These are phyloP conservation scores for Hypotaenidia okinawae DNA, from an alignment of 2,797 vertebrate genomes.

Conservation along the genomic window DNA sequence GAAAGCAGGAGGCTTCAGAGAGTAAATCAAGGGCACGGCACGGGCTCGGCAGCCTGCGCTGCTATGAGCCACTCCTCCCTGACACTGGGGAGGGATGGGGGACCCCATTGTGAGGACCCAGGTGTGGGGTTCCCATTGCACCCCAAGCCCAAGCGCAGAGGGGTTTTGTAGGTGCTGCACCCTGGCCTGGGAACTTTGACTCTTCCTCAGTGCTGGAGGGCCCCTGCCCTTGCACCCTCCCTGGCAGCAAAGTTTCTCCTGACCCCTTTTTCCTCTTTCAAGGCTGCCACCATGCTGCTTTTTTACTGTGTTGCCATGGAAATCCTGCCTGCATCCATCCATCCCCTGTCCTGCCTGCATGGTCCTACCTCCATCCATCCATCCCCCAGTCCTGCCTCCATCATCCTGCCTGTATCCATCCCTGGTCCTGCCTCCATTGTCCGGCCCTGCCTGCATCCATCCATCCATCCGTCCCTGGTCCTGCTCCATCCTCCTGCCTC, in stretches of 20 bases:
- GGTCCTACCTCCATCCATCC: background rate
- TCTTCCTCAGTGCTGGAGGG: fast-evolving
- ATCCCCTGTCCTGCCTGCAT: background rate
- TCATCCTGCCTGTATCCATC: background rate
- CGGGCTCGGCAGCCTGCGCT: background rate
- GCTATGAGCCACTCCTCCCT: background rate
- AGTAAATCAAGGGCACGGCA: constrained; percentile 34
- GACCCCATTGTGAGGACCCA: fast-evolving
- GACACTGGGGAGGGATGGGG: fast-evolving
- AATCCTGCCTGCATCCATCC: background rate
- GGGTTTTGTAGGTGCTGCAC: background rate
- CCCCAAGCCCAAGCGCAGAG: fast-evolving
- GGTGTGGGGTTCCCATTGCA: fast-evolving
- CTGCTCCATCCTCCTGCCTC: no score
- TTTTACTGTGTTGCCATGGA: constrained; percentile 58
- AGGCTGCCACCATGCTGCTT: background rate
- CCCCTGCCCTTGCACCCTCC: background rate
- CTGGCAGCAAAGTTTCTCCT: background rate
- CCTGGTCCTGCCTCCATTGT: background rate
- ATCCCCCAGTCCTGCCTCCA: background rate
- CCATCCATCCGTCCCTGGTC: background rate
- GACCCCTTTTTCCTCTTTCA: background rate
- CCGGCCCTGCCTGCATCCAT: no score
- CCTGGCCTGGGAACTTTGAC: background rate
- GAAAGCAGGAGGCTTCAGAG: constrained; percentile 52